Conservation (phyloP, 30 jellyfish, hydroid and myxozoan genomes). For the Aurelia aurita region DNA sequence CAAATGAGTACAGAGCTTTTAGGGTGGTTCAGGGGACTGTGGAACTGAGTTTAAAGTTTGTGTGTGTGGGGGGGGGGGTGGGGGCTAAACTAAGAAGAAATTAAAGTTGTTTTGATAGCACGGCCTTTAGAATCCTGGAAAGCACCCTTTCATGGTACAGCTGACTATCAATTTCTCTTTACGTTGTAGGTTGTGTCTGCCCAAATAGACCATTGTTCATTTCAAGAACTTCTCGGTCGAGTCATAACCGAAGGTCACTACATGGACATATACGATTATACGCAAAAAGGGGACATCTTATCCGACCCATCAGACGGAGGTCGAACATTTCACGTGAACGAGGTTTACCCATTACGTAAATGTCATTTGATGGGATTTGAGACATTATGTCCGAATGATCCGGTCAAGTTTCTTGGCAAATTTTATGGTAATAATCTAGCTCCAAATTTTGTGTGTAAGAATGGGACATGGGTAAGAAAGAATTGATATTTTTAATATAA, state of each 20-base stretch:
- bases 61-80: no score
- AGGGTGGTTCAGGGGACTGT: no score
- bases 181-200: neutral
- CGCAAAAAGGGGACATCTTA: constrained; percentile 37
- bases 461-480: constrained; percentile 83
- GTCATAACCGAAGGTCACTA: constrained; percentile 72
- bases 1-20: no score
- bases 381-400: constrained; percentile 87
- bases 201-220: constrained; percentile 89
- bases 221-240: constrained; percentile 96
- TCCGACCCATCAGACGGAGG: constrained; percentile 96
- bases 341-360: constrained; percentile 83
- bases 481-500: neutral
- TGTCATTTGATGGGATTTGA: constrained; percentile 70
- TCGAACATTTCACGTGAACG: constrained; percentile 51
- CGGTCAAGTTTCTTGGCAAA: constrained; percentile 47
- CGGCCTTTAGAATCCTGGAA: no score
- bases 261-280: constrained; percentile 85
- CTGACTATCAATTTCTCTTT: no score
- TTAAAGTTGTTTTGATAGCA: no score
- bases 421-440: constrained; percentile 64
- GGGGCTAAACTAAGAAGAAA: no score
- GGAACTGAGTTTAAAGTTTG: no score
- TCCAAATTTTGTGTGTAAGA: constrained; percentile 33
- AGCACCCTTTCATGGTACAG: no score